Base-by-base conservation (phyloP, 2,797 vertebrate genomes). In the Leptodactylus fallax region DNA sequence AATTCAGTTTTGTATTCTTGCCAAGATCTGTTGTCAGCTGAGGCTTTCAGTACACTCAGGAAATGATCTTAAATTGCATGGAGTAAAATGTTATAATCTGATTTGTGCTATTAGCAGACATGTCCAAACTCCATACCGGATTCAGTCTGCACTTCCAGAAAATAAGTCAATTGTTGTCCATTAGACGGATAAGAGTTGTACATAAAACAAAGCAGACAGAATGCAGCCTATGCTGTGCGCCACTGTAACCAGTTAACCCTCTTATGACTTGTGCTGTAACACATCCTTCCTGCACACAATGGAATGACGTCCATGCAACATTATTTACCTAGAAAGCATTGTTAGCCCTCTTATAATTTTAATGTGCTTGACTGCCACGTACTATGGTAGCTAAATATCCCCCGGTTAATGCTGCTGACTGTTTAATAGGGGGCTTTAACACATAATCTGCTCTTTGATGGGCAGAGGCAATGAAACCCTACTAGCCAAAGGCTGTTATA, bases 361-460 rank as follows among this genome's bases (percentile, higher is more conserved):
- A 77, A 12, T 9, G 0, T 79, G 87, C 85, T 56, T 77, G 7
- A 47, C 87, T 72, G 79, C 72, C 85, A 60, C 21, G 45, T 79
- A 53, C 85, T 88, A 89, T 90, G 90, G 90, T 89, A 87, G 87
- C 81, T 82, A 90, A 93, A 87, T 84, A 90, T 60, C 85, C 51
- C 84, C 85, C 91, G n/a, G 84, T 90, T 88, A 92, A 89, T 67
- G 47, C 87, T 90, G 90, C 83, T 90, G 91, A 92, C 90, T 90
- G 90, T 91, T 93, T 88, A 90, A 90, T 36, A 36, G 36, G 36
- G 36, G 36, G 36, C 36, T 2, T 88, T 91, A 93, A 89, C 91
- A 91, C 83, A 90, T 67, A 90, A 90, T 91, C 91, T 86, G 91
- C 90, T 77, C 90, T 94, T 92, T 94, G 93, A 94, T 92, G 92